Base-by-base conservation (phyloP, 2,888 invertebrate species). In the Encarsia formosa region DNA sequence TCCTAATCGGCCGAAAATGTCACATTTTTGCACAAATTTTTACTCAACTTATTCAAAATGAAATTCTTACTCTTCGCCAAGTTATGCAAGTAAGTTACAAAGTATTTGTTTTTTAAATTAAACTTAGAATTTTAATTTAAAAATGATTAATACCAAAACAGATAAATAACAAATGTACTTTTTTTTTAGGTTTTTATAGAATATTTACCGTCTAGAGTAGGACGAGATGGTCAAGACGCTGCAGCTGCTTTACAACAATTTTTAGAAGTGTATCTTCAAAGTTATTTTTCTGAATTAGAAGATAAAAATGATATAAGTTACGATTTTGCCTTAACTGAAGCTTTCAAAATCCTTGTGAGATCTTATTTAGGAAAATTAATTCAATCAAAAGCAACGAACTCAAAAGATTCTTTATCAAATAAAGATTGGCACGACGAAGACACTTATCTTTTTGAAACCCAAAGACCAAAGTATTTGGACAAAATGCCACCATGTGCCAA, bases 151-250 rank as follows among this genome's bases (percentile, higher is more conserved):
- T n/a, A n/a, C n/a, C n/a, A n/a, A n/a, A n/a, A n/a, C n/a, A n/a
- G n/a, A n/a, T n/a, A n/a, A n/a, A n/a, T n/a, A n/a, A n/a, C n/a
- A n/a, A n/a, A n/a, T n/a, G n/a, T 40, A 15, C 16, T 37, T 20
- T 58, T 74, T 54, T 65, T 77, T 5, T 75, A 83, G 74, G 76
- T 83, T 11, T 85, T 84, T 62, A 67, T 85, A 50, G 84, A 84
- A 54, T 85, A 83, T 65, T 73, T 85, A 52, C 84, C 85, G 5
- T 81, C 82, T n/a, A 78, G 83, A 61, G 81, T 84, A 26, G 84
- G 84, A 3, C 63, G 78, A 65, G 75, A 73, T 37, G 73, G 73
- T 3, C 70, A 71, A 34, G 68, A 69, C 24, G 73, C 73, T 3
- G 71, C 71, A 5, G 63, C 77, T 59, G 68, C 70, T 3, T 56